phyloP scores from a whole-genome alignment of 2,888 invertebrate species.

The Slavum lentiscoides region DNA sequence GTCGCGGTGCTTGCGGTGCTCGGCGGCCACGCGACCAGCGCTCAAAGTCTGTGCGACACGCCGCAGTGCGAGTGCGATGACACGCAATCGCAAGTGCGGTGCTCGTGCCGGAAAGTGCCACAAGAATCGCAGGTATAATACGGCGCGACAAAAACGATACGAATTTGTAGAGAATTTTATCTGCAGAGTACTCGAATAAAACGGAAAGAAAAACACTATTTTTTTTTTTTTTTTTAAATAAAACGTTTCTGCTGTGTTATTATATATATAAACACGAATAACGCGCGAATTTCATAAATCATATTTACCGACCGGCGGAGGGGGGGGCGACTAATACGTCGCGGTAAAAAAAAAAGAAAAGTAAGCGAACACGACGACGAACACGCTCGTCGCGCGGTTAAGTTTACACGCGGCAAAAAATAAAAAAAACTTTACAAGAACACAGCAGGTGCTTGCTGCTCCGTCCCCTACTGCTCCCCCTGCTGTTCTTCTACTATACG shows the following conservation, averaged over 20 bases:
- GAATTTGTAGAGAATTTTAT: too few species aligned
- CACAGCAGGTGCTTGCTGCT: constrained; percentile 4
- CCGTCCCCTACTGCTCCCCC: too few species aligned
- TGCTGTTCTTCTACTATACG: neutral
- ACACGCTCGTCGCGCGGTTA: too few species aligned
- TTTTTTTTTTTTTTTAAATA: too few species aligned
- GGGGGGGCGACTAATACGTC: neutral
- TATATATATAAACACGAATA: too few species aligned
- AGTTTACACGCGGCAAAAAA: neutral
- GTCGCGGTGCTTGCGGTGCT: neutral
- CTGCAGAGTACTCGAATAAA: too few species aligned
- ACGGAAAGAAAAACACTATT: too few species aligned
- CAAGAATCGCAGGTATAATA: constrained; percentile 40
- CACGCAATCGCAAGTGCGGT: constrained; percentile 34
- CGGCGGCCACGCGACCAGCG: neutral
- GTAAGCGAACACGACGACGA: neutral
- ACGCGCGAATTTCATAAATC: neutral
- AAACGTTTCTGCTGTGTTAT: too few species aligned
- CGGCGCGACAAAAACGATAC: too few species aligned
- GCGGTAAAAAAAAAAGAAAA: neutral
- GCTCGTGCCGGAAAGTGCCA: constrained; percentile 35
- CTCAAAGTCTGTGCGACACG: constrained; percentile 42
- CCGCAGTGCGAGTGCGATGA: constrained; percentile 49
- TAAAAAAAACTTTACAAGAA: constrained; percentile 24
- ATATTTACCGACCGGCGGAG: neutral